These are phyloP conservation scores for Lepisosteus osseus DNA, from an alignment of 2,113 vertebrate genomes.

Conservation along the genomic window DNA sequence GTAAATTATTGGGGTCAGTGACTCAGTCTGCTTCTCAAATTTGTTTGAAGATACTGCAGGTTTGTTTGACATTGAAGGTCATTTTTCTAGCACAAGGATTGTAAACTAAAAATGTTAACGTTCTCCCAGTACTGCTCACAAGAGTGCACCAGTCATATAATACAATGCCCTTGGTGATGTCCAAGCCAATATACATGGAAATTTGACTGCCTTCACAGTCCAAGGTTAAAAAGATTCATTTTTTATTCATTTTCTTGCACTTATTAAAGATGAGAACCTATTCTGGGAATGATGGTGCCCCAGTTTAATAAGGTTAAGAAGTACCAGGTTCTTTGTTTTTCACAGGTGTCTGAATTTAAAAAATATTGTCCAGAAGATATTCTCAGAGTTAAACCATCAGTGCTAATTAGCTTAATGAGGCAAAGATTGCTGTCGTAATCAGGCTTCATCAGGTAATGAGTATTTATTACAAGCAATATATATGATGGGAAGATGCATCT, in stretches of 20 bases:
- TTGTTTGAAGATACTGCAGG: conserved; percentile 68
- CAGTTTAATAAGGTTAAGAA: conserved; percentile 28
- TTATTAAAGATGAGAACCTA: background rate
- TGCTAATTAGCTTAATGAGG: conserved; percentile 78
- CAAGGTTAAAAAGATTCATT: conserved; percentile 29
- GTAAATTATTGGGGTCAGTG: conserved; percentile 74
- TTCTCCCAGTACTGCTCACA: conserved; percentile 39
- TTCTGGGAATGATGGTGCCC: background rate
- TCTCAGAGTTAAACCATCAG: conserved; percentile 59
- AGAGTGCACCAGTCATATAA: conserved; percentile 44
- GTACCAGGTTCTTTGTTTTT: conserved; percentile 2
- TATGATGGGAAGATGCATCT: conserved; percentile 65
- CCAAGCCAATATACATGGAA: conserved; percentile 32
- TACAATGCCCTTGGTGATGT: conserved; percentile 34
- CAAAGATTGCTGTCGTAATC: conserved; percentile 77
- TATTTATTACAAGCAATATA: conserved; percentile 75
- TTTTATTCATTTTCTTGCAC: conserved; percentile 16
- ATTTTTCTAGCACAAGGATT: conserved; percentile 61
- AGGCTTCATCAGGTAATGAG: conserved; percentile 79
- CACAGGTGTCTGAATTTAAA: conserved; percentile 33
- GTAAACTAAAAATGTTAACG: conserved; percentile 52
- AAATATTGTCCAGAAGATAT: conserved; percentile 63
- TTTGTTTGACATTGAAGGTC: conserved; percentile 70
- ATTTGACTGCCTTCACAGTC: background rate
- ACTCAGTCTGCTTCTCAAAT: conserved; percentile 67